These are phyloP conservation scores for Chymomyza procnemis DNA, from an alignment of 2,888 invertebrate species.

Conservation along the genomic window DNA sequence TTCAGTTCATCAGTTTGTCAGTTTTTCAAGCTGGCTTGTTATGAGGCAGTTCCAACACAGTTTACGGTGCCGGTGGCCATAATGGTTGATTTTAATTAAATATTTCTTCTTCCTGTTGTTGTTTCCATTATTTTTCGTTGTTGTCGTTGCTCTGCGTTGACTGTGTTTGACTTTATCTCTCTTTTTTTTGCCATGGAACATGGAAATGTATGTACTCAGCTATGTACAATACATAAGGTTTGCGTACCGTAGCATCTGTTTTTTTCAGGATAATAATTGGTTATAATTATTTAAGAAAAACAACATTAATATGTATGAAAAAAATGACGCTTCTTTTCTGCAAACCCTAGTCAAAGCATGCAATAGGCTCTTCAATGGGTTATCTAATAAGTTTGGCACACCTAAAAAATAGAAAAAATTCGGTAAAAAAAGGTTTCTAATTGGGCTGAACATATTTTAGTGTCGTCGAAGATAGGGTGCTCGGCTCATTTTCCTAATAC, in stretches of 20 bases:
- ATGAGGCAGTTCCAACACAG: constrained; percentile 16
- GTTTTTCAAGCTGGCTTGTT: constrained; percentile 18
- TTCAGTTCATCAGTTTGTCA: background rate
- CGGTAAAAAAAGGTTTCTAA: too few species aligned
- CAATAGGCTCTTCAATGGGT: too few species aligned
- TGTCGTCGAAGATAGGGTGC: too few species aligned
- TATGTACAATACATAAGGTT: background rate
- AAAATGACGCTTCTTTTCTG: too few species aligned
- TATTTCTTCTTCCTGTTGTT: constrained; percentile 78
- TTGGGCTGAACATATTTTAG: too few species aligned
- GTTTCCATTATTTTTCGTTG: constrained; percentile 53
- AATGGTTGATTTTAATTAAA: constrained; percentile 78
- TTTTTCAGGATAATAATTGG: too few species aligned
- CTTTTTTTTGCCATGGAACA: constrained; percentile 1
- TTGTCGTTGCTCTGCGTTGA: constrained; percentile 28
- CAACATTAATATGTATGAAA: too few species aligned
- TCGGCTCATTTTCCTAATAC: too few species aligned
- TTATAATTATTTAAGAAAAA: too few species aligned
- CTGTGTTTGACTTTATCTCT: constrained; percentile 14
- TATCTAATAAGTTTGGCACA: too few species aligned
- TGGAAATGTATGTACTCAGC: background rate
- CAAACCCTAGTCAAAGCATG: too few species aligned
- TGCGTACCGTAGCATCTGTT: background rate
- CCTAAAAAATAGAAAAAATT: too few species aligned
- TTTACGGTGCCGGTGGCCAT: constrained; percentile 65